Conservation (phyloP, 2,113 vertebrate genomes). For the Tragelaphus imberbis region DNA sequence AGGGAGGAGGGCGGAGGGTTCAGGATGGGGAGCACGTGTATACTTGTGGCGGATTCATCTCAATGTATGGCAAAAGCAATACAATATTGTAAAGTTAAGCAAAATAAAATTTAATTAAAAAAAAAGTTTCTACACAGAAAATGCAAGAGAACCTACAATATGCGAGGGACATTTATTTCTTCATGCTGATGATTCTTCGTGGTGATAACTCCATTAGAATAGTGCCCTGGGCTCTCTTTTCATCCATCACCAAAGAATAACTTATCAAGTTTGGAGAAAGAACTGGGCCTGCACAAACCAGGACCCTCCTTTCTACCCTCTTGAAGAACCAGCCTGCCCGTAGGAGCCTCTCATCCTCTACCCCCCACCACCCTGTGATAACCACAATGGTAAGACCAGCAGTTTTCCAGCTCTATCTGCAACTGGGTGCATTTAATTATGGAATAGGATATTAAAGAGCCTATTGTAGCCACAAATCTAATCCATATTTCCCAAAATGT, state of each 20-base stretch:
- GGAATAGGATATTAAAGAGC: not conserved
- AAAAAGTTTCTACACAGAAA: not conserved
- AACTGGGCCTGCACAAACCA: not conserved
- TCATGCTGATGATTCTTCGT: not conserved
- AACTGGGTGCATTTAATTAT: not conserved
- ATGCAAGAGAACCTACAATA: not conserved
- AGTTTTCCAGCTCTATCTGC: not conserved
- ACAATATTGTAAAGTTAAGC: no score
- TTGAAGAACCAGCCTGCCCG: not conserved
- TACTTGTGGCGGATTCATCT: no score
- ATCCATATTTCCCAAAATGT: not conserved
- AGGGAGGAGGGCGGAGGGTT: no score
- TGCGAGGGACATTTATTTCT: not conserved
- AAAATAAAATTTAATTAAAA: no score
- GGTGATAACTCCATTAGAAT: no score
- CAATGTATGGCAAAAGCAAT: no score
- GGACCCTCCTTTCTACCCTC: not conserved
- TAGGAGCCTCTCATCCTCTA: not conserved
- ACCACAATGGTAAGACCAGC: not conserved
- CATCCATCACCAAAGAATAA: not conserved
- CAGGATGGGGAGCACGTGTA: no score
- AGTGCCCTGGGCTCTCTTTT: not conserved
- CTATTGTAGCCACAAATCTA: not conserved
- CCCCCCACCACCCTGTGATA: accelerated
- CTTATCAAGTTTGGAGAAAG: not conserved